phyloP scores from a whole-genome alignment of 2,797 vertebrate genomes.

The Hozukius guyotensis region DNA sequence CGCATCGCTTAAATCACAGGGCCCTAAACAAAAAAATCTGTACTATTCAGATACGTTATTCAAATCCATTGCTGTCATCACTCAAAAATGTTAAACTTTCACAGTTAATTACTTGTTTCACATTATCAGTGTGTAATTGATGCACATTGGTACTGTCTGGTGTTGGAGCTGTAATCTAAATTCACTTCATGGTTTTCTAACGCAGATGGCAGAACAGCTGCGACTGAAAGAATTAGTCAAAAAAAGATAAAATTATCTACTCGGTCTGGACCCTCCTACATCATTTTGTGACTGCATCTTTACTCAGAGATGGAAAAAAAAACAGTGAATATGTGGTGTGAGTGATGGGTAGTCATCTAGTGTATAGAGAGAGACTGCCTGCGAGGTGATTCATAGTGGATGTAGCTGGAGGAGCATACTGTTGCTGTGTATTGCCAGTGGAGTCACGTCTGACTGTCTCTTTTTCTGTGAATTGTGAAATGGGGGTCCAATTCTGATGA shows the following conservation, averaged over 20 bases:
- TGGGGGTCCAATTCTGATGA: constrained; percentile 41
- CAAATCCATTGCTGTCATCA: background rate
- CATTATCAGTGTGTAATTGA: constrained; percentile 1
- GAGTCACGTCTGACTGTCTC: constrained; percentile 58
- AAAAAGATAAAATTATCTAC: constrained; percentile 14
- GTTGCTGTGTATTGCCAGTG: constrained; percentile 60
- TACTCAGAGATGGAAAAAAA: constrained; percentile 13
- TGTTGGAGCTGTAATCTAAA: constrained; percentile 8
- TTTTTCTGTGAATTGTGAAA: constrained; percentile 64
- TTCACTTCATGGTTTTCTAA: background rate
- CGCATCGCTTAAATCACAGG: too few species aligned
- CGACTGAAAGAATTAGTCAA: constrained; percentile 20
- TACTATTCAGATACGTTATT: background rate
- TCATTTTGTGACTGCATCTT: constrained; percentile 16
- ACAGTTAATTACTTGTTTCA: background rate
- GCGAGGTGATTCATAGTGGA: constrained; percentile 24
- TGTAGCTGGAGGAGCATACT: constrained; percentile 48
- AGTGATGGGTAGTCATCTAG: constrained; percentile 19
- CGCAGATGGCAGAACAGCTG: constrained; percentile 54
- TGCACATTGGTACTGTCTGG: background rate
- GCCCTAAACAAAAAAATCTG: background rate
- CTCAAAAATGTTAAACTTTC: background rate
- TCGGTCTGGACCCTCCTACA: background rate
- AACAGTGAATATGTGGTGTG: constrained; percentile 14
- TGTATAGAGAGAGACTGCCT: background rate